Base-by-base conservation (phyloP, 2,888 invertebrate species). In the Crematogaster levior region DNA sequence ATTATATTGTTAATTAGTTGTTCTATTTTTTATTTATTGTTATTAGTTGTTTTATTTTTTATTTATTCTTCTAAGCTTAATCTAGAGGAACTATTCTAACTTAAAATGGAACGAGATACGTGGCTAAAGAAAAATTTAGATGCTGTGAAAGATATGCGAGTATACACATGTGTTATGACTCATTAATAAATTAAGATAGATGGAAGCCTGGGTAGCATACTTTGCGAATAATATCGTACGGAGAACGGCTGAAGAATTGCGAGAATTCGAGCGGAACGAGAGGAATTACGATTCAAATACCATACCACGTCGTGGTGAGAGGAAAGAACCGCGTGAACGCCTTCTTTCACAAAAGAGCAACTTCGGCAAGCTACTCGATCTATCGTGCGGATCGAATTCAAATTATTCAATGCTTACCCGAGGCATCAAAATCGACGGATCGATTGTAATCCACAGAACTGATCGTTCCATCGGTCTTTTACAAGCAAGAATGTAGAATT, bases 241-340 rank as follows among this genome's bases (percentile, higher is more conserved):
- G 73, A 83, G 82, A 86, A 81, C 81, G 84, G 82, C 58, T 61
- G 83, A 75, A 85, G 90, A 87, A 87, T 90, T 85, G 81, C 81
- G 88, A 79, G 90, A 90, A 90, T 90, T 87, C 86, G 87, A 88
- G 87, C 85, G 87, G 83, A 88, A 86, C 82, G 86, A 86, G 85
- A 53, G 74, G 74, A 88, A 88, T 90, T 86, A 79, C 83, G 84
- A 82, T 81, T 82, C 82, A 84, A 53, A 75, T 74, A 89, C 43
- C 82, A 66, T 15, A 21, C 43, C 10, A 43, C n/a, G 53, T 63
- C 61, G 5, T 18, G 21, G 40, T 21, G 46, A 63, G 46, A 43
- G 56, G 58, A 65, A 51, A 65, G 65, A 63, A 30, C 70, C 34
- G 65, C 58, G 27, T 53, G 63, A 83, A 74, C 51, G 43, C 61